Percentiles rank a stretch among this genome's conserved stretches.
These are phyloP conservation scores for Pteropus alecto DNA, from an alignment of 2,113 vertebrate genomes.

Conservation along the genomic window DNA sequence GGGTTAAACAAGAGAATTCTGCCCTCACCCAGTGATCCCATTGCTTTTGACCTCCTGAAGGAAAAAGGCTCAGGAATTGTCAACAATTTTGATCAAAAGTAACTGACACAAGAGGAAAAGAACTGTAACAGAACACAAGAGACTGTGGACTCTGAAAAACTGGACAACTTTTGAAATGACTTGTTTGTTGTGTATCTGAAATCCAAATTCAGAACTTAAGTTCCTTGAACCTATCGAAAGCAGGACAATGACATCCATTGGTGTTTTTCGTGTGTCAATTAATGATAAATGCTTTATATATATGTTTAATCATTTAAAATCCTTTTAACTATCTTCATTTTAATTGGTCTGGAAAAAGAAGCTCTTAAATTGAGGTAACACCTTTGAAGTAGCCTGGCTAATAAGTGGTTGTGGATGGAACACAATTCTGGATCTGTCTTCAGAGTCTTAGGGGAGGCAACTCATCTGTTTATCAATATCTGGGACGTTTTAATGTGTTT, in stretches of 20 bases:
- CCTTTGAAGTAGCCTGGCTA: not conserved
- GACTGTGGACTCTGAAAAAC: not conserved
- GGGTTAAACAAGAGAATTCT: not conserved
- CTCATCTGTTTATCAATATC: not conserved
- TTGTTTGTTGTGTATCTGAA: not conserved
- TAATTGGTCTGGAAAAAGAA: not conserved
- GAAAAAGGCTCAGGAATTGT: not conserved
- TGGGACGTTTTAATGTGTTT: not conserved
- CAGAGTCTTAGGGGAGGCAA: not conserved
- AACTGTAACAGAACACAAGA: not conserved
- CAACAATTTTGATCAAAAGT: not conserved
- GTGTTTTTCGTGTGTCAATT: not conserved
- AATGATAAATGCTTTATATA: not conserved
- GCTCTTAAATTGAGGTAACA: not conserved
- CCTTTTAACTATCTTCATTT: not conserved
- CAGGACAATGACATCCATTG: not conserved
- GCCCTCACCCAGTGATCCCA: not conserved
- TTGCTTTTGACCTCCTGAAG: not conserved
- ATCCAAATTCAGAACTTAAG: constrained; percentile 9
- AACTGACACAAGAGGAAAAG: not conserved
- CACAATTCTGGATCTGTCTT: not conserved
- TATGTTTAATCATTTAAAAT: not conserved
- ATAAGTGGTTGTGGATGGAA: not conserved
- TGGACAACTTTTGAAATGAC: not conserved
- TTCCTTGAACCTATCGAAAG: not conserved